Percentiles rank a stretch among this genome's conserved stretches.
Conservation (phyloP, 2,888 invertebrate species). For the Abrostola triplasia region DNA sequence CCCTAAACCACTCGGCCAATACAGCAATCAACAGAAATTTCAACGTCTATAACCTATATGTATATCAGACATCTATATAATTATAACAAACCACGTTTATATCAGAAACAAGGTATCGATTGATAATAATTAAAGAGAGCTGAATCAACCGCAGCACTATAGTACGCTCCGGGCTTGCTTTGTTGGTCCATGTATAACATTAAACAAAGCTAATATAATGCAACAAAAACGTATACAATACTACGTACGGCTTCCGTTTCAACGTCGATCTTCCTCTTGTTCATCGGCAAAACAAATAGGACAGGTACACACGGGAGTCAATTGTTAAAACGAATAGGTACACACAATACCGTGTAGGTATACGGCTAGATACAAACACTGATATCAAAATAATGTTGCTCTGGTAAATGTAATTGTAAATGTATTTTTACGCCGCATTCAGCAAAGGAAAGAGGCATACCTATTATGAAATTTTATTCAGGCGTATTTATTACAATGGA, state of each 20-base stretch:
- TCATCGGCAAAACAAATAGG: constrained; percentile 64
- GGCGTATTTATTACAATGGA: not conserved
- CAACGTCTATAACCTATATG: too few species aligned
- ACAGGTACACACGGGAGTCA: constrained; percentile 57
- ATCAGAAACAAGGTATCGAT: not conserved
- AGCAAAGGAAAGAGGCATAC: not conserved
- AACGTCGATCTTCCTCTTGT: constrained; percentile 62
- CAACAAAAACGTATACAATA: constrained; percentile 66
- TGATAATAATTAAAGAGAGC: not conserved
- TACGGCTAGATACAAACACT: constrained; percentile 21
- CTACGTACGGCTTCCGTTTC: constrained; percentile 60
- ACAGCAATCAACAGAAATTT: too few species aligned
- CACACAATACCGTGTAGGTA: not conserved
- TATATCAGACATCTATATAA: too few species aligned
- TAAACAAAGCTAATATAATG: constrained; percentile 61
- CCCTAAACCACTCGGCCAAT: too few species aligned
- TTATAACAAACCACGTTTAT: too few species aligned
- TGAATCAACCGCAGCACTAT: not conserved
- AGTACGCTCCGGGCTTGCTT: constrained; percentile 8
- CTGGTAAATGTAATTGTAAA: not conserved
- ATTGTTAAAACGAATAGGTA: constrained; percentile 64
- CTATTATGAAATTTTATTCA: constrained; percentile 3
- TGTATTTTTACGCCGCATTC: not conserved
- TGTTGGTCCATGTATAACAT: constrained; percentile 40
- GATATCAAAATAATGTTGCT: constrained; percentile 3